A percentile compares a stretch with the other conserved stretches of the same genome.
Conservation (phyloP, 2,113 vertebrate species). For the Charina bottae region DNA sequence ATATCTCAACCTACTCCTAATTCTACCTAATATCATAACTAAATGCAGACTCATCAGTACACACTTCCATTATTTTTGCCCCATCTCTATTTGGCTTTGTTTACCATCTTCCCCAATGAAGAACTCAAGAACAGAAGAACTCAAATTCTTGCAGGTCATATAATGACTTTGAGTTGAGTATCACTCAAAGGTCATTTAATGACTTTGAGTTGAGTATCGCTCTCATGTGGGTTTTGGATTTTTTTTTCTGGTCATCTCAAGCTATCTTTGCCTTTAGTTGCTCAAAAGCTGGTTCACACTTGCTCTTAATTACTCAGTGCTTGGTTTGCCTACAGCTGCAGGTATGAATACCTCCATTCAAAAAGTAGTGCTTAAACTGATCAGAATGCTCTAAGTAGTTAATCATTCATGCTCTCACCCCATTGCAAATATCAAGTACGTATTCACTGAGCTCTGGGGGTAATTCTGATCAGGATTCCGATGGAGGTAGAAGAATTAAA, state of each 20-base stretch:
- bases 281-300: background rate
- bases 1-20: background rate
- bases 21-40: background rate
- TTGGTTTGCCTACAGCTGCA: background rate
- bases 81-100: background rate
- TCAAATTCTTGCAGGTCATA: background rate
- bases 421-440: too few species aligned
- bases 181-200: background rate
- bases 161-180: background rate
- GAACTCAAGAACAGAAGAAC: background rate
- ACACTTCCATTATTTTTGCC: background rate
- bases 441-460: background rate
- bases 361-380: background rate
- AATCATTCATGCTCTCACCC: too few species aligned
- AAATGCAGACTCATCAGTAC: background rate
- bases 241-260: too few species aligned
- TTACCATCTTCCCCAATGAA: background rate
- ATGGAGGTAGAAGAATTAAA: background rate
- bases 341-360: background rate
- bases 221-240: background rate
- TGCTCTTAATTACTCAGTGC: background rate
- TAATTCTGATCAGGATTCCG: background rate
- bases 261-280: background rate
- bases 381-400: background rate
- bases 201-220: background rate